Percentiles rank a stretch among this genome's conserved stretches.
phyloP scores from a whole-genome alignment of 2,888 invertebrate species.

The Nemotelus pantherinus region DNA sequence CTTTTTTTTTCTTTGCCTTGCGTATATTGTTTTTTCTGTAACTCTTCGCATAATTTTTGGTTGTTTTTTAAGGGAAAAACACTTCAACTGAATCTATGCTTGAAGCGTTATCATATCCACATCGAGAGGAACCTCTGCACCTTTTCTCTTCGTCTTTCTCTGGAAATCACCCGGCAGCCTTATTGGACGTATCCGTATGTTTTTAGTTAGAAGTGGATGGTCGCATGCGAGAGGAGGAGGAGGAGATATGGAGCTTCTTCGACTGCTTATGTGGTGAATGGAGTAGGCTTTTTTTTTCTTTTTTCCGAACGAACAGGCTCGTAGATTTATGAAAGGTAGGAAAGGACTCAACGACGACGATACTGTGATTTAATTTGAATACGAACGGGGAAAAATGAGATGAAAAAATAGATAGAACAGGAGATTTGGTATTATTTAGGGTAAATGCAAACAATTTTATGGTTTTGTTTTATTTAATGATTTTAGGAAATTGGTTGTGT shows the following conservation, averaged over 20 bases:
- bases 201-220: too few relatives aligned
- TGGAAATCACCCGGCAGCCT: too few relatives aligned
- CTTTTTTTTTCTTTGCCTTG: too few relatives aligned
- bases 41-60: neutral
- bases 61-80: slow-evolving; percentile 1
- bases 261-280: too few relatives aligned
- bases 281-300: neutral
- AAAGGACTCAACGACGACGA: slow-evolving; percentile 13
- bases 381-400: slow-evolving; percentile 11
- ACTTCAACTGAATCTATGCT: slow-evolving; percentile 4
- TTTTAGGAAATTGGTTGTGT: neutral
- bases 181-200: too few relatives aligned
- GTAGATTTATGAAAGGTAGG: slow-evolving; percentile 29
- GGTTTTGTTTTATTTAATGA: slow-evolving; percentile 22
- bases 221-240: too few relatives aligned
- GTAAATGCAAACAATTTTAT: slow-evolving; percentile 30
- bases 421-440: slow-evolving; percentile 36
- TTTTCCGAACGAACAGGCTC: neutral
- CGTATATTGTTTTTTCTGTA: neutral
- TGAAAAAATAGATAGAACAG: slow-evolving; percentile 15
- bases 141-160: neutral
- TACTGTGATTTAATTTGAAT: slow-evolving; percentile 32
- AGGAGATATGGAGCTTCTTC: too few relatives aligned
- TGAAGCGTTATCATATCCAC: slow-evolving; percentile 10
- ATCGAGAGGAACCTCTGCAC: neutral